These are phyloP conservation scores for Calyptommatus sinebrachiatus DNA, from an alignment of 2,113 vertebrate genomes.

Conservation along the genomic window DNA sequence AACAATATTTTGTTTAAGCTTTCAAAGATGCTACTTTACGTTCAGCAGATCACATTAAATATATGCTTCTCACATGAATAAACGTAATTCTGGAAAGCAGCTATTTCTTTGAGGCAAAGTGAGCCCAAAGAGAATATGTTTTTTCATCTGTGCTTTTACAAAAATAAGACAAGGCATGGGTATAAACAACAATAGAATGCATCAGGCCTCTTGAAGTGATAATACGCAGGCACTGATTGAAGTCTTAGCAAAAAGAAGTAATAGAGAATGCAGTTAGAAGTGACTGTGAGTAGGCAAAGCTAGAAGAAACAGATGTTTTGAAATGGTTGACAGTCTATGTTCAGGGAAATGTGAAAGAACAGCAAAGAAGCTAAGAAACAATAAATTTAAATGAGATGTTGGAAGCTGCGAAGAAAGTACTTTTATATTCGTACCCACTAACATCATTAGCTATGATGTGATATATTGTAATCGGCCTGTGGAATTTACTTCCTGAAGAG, in stretches of 20 bases:
- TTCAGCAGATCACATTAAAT: not conserved
- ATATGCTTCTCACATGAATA: not conserved
- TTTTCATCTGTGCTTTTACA: not conserved
- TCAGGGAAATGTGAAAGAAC: not conserved
- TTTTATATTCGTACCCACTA: not conserved
- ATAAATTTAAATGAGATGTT: not conserved
- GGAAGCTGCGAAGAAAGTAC: not conserved
- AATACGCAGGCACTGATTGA: not conserved
- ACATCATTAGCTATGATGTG: not conserved
- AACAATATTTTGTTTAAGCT: not conserved
- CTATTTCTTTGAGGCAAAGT: not conserved
- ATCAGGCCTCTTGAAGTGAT: constrained; percentile 15
- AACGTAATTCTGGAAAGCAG: not conserved
- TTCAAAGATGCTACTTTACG: not conserved
- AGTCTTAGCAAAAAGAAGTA: not conserved
- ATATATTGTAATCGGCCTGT: too few species aligned
- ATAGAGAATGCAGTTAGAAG: not conserved
- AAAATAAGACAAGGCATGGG: not conserved
- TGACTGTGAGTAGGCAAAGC: not conserved
- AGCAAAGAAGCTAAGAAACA: not conserved
- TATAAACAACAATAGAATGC: not conserved
- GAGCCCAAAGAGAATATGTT: not conserved
- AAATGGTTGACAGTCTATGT: not conserved
- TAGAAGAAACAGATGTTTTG: not conserved
- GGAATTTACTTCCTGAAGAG: too few species aligned